These are phyloP conservation scores for Calidris pugnax DNA, from an alignment of 2,113 vertebrate species.

Conservation along the genomic window DNA sequence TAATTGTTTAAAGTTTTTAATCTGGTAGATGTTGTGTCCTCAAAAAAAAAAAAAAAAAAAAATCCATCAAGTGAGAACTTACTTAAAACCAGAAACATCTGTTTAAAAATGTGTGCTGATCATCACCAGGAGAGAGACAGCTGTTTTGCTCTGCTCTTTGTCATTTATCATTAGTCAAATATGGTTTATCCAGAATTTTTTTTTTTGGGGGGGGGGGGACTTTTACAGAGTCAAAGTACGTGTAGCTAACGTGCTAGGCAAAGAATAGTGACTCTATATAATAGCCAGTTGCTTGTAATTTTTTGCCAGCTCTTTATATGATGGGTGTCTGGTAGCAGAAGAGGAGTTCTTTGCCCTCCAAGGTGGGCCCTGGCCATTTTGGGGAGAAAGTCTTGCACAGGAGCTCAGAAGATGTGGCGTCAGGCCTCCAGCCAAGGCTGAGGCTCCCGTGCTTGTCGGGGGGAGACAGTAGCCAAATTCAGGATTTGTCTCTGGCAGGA, in stretches of 20 bases:
- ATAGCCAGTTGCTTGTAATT: background rate
- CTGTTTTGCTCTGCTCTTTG: slow-evolving; percentile 49
- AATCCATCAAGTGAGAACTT: slow-evolving; percentile 14
- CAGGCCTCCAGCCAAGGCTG: background rate
- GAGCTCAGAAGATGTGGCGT: background rate
- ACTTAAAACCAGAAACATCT: slow-evolving; percentile 60
- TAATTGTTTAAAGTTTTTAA: slow-evolving; percentile 12
- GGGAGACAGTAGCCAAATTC: background rate
- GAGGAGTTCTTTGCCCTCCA: background rate
- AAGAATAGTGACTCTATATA: background rate
- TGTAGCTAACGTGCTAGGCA: background rate
- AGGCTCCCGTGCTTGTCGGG: background rate
- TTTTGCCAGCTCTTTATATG: background rate
- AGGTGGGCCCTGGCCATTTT: background rate
- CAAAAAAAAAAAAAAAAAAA: background rate
- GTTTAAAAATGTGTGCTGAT: slow-evolving; percentile 58
- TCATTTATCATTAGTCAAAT: slow-evolving; percentile 55
- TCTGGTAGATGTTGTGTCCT: background rate
- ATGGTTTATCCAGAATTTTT: background rate
- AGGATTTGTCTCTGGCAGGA: background rate
- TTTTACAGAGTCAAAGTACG: background rate
- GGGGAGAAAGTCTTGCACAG: background rate
- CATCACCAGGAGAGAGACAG: slow-evolving; percentile 50
- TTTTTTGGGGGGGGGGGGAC: background rate
- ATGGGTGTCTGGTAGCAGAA: background rate